A percentile compares a stretch with the other conserved stretches of the same genome.
These are phyloP conservation scores for Ictalurus furcatus DNA, from an alignment of 2,113 vertebrate genomes.

Conservation along the genomic window DNA sequence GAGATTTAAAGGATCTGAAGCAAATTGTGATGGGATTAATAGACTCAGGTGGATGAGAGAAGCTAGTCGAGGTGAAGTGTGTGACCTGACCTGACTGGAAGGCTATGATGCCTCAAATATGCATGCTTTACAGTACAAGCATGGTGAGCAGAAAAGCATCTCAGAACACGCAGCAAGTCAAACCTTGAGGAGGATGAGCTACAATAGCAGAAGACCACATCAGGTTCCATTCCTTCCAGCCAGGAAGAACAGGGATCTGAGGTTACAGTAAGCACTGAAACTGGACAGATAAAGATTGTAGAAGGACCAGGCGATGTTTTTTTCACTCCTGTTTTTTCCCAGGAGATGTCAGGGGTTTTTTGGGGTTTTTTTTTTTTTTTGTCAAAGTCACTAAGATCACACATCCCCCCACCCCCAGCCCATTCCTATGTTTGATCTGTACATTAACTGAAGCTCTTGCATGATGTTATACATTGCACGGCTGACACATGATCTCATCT, in stretches of 20 bases:
- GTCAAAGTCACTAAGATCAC: not conserved
- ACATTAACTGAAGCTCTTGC: not conserved
- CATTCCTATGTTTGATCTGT: not conserved
- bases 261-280: not conserved
- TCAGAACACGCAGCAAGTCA: not conserved
- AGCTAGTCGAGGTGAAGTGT: not conserved
- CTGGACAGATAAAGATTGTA: not conserved
- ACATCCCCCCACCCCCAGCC: not conserved
- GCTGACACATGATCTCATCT: not conserved
- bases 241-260: not conserved
- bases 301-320: not conserved
- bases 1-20: constrained; percentile 12
- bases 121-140: not conserved
- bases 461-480: not conserved
- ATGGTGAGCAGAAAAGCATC: not conserved
- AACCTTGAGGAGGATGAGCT: not conserved
- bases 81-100: not conserved
- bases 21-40: constrained; percentile 27
- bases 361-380: too few species aligned
- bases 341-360: too few species aligned
- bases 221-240: not conserved
- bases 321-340: too few species aligned
- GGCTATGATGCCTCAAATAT: not conserved
- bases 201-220: not conserved
- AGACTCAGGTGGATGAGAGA: not conserved